These are phyloP conservation scores for Zophobas atratus DNA, from an alignment of 1,140 invertebrate genomes.

Conservation along the genomic window DNA sequence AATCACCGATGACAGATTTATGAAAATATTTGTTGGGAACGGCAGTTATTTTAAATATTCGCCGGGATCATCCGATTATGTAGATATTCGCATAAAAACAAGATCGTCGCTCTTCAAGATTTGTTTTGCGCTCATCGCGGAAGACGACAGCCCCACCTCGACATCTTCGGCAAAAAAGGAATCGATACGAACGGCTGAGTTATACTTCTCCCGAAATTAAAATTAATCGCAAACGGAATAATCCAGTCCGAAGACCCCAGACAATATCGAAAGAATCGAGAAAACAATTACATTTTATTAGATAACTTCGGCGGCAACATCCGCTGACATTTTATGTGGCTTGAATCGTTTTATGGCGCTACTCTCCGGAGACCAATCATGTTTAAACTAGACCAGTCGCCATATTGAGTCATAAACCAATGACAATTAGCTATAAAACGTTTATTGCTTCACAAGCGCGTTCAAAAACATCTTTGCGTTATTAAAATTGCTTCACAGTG, in stretches of 20 bases:
- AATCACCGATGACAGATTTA: slow-evolving; percentile 69
- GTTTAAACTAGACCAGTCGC: slow-evolving; percentile 66
- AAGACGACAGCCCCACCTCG: slow-evolving; percentile 3
- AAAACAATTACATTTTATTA: slow-evolving; percentile 65
- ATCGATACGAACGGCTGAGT: slow-evolving; percentile 9
- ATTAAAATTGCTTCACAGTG: slow-evolving; percentile 45
- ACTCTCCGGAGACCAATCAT: slow-evolving; percentile 66
- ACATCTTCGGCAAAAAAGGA: slow-evolving; percentile 2
- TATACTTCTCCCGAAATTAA: slow-evolving; percentile 26
- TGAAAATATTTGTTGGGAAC: slow-evolving; percentile 68
- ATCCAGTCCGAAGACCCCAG: slow-evolving; percentile 25
- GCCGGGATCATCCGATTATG: slow-evolving; percentile 68
- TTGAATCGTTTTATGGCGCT: slow-evolving; percentile 65
- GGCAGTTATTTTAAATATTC: slow-evolving; percentile 69
- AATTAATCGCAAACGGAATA: slow-evolving; percentile 20
- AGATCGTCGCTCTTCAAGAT: slow-evolving; percentile 48
- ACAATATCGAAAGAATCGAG: slow-evolving; percentile 48
- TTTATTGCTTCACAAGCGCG: slow-evolving; percentile 62
- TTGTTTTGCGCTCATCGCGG: slow-evolving; percentile 18
- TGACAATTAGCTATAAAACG: slow-evolving; percentile 68
- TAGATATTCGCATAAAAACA: slow-evolving; percentile 65
- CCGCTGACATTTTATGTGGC: slow-evolving; percentile 60
- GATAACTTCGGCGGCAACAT: slow-evolving; percentile 58
- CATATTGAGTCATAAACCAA: slow-evolving; percentile 68
- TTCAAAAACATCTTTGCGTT: slow-evolving; percentile 55